These are phyloP conservation scores for Drosophila parthenogenetica DNA, from an alignment of 2,888 invertebrate species.

Conservation along the genomic window DNA sequence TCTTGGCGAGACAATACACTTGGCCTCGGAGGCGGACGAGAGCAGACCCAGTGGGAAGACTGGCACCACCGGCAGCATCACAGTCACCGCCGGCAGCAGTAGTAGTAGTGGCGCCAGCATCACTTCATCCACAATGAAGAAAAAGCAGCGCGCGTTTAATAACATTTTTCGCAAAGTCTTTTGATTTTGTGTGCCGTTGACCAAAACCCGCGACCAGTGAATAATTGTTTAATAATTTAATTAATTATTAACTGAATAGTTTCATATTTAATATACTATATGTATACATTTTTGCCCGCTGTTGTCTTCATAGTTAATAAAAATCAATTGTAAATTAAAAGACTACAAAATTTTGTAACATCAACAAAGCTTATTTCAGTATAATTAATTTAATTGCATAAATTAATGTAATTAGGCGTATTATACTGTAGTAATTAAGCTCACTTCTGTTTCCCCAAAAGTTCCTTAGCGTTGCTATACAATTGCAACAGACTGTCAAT, in stretches of 20 bases:
- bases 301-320: slow-evolving; percentile 16
- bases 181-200: slow-evolving; percentile 84
- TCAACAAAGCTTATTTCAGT: slow-evolving; percentile 5
- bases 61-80: slow-evolving; percentile 6
- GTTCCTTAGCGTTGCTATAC: slow-evolving; percentile 70
- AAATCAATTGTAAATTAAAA: slow-evolving; percentile 31
- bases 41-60: slow-evolving; percentile 44
- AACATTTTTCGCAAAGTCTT: slow-evolving; percentile 93
- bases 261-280: slow-evolving; percentile 7
- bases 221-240: slow-evolving; percentile 20
- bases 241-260: slow-evolving; percentile 24
- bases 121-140: slow-evolving; percentile 85
- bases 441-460: slow-evolving; percentile 48
- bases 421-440: not conserved
- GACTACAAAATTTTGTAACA: slow-evolving; percentile 23
- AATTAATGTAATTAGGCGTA: not conserved
- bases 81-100: slow-evolving; percentile 56
- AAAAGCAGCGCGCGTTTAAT: slow-evolving; percentile 89
- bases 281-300: slow-evolving; percentile 31
- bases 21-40: slow-evolving; percentile 68
- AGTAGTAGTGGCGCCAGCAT: slow-evolving; percentile 81
- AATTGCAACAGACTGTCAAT: slow-evolving; percentile 71
- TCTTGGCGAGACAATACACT: slow-evolving; percentile 81
- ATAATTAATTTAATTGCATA: slow-evolving; percentile 1
- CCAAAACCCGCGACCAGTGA: slow-evolving; percentile 38